Evolutionary conservation across 2,888 invertebrate species (phyloP).

Genomic region (Oligia fasciuncula): DNA sequence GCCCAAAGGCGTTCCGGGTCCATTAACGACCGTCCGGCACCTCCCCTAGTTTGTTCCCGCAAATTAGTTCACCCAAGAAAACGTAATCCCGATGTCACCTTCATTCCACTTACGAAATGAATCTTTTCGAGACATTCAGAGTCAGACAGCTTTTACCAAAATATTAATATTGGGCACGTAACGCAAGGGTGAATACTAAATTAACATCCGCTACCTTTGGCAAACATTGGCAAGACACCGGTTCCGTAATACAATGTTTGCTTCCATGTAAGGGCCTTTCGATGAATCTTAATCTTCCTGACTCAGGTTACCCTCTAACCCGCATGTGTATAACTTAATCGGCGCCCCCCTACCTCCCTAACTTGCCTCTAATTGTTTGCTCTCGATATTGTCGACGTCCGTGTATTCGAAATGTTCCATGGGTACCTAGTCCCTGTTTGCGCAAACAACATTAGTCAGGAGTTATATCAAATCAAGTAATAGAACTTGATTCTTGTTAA

Average conservation of each 20-base stretch:
- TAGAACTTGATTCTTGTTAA: conserved; percentile 20
- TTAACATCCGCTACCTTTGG: conserved; percentile 89
- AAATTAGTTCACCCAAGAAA: conserved; percentile 81
- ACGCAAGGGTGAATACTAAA: conserved; percentile 88
- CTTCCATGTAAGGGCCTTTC: conserved; percentile 87
- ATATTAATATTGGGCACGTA: conserved; percentile 86
- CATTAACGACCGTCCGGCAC: conserved; percentile 80
- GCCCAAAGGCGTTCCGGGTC: conserved; percentile 84
- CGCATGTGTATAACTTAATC: conserved; percentile 90
- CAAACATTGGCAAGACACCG: conserved; percentile 88
- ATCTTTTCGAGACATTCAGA: conserved; percentile 73
- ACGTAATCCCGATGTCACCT: conserved; percentile 67
- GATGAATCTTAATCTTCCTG: conserved; percentile 89
- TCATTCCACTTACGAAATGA: conserved; percentile 72
- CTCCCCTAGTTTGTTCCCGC: conserved; percentile 87
- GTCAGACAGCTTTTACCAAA: conserved; percentile 72
- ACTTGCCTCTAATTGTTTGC: conserved; percentile 89
- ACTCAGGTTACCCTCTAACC: conserved; percentile 88
- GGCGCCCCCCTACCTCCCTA: conserved; percentile 82
- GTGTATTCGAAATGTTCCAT: conserved; percentile 78
- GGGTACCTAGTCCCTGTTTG: conserved; percentile 64
- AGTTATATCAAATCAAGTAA: conserved; percentile 43
- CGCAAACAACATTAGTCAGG: conserved; percentile 67
- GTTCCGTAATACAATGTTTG: conserved; percentile 88
- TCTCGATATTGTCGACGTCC: conserved; percentile 88